Base-by-base conservation (phyloP, 2,113 vertebrate species). In the Chiloscyllium plagiosum region DNA sequence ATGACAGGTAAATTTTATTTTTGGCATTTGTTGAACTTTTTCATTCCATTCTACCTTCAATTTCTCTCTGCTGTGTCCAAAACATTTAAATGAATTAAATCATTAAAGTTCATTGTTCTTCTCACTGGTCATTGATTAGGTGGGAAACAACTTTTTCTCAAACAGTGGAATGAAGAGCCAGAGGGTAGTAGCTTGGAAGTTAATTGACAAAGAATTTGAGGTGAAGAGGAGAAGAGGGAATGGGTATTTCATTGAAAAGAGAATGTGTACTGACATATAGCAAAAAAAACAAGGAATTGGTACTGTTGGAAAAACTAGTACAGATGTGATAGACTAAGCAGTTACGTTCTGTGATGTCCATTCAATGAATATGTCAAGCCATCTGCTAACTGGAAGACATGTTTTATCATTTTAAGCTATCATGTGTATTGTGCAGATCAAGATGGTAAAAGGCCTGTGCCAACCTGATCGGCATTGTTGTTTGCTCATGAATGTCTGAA, bases 31-130 rank as follows among this genome's bases (percentile, higher is more conserved):
- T 1, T 96, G 70, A 0, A 1, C 96, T 72, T 17, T 0, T 95
- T n/a, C 95, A 96, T 83, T 96, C 97, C 94, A 69, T 96, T 66
- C 4, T 93, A 61, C 52, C 42, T n/a, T 69, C 65, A 72, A 13
- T 47, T 5, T 10, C 47, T 52, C 22, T 89, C 24, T 95, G 26
- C 20, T 70, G 42, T 72, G 87, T 61, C 52, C 10, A 6, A 4
- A 61, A 61, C 22, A 56, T 13, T 52, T 15, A n/a, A 26, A 4
- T 17, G 19, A 47, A 20, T 65, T 56, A 19, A 29, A 92, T 92
- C 29, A 92, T 19, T 92, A 65, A 56, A 29, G 20, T 85, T 15
- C 19, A 52, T 4, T 17, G 26, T 66, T 15, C 6, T 78, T 68
- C 65, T 85, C 68, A 72, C 4, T 50, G 42, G 24, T 76, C 13